Evolutionary conservation across 2,113 vertebrate species (phyloP).

Genomic region (Synchiropus splendidus): DNA sequence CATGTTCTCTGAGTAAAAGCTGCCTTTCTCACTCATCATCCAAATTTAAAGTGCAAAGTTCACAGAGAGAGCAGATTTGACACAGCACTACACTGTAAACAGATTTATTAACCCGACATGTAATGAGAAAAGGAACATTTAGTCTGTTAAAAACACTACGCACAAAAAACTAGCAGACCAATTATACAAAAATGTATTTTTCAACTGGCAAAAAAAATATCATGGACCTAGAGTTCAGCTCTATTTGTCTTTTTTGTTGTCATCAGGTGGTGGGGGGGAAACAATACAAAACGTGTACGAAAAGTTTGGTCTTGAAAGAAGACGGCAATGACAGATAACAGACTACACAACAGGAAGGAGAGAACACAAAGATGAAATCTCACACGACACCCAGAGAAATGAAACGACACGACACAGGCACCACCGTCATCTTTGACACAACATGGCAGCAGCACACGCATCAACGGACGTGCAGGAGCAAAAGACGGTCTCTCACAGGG

Average conservation of each 20-base stretch:
- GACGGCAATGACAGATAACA: too few species aligned
- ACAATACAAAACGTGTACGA: too few species aligned
- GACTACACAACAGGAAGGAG: too few species aligned
- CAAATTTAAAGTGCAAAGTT: constrained; percentile 68
- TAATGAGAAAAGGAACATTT: constrained; percentile 28
- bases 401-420: constrained; percentile 31
- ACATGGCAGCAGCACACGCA: constrained; percentile 16
- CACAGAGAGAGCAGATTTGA: constrained; percentile 49
- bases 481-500: too few species aligned
- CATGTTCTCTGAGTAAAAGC: constrained; percentile 59
- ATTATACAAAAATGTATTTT: too few species aligned
- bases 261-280: too few species aligned
- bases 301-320: too few species aligned
- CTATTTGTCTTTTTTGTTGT: too few species aligned
- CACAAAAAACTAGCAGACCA: too few species aligned
- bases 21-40: constrained; percentile 57
- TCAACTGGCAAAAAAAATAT: too few species aligned
- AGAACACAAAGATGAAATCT: too few species aligned
- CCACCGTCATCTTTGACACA: constrained; percentile 16
- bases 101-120: constrained; percentile 43
- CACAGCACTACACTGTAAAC: constrained; percentile 52
- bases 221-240: too few species aligned
- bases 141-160: constrained; percentile 24
- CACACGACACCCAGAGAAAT: constrained; percentile 23
- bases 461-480: constrained; percentile 8